Conservation (phyloP, 2,797 vertebrate genomes). For the Remorina albescens region DNA sequence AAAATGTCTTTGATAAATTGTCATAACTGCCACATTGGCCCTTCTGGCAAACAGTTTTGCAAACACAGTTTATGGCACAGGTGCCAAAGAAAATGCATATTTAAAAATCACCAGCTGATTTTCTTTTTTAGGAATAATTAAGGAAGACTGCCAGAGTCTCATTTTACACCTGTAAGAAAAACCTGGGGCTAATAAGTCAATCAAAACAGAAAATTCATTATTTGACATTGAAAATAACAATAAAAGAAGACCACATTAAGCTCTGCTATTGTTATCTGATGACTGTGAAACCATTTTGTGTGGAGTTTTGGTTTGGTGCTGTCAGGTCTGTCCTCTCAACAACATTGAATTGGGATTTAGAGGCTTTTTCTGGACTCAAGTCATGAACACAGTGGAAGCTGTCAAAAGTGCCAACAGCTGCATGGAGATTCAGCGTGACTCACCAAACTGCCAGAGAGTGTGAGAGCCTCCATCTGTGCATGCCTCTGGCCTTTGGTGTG, state of each 20-base stretch:
- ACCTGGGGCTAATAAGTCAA: constrained; percentile 23
- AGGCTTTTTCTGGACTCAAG: constrained; percentile 60
- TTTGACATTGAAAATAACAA: constrained; percentile 6
- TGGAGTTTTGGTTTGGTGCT: constrained; percentile 37
- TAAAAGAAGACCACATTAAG: constrained; percentile 23
- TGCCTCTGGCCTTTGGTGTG: constrained; percentile 39
- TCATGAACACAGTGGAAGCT: constrained; percentile 66
- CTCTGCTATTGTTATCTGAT: constrained; percentile 51
- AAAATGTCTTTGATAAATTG: constrained; percentile 17
- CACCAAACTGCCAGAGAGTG: constrained; percentile 38
- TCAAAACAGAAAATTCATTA: constrained; percentile 17
- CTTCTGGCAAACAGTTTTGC: constrained; percentile 10
- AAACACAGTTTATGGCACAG: constrained; percentile 14
- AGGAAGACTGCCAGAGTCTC: neutral
- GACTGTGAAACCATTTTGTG: constrained; percentile 39
- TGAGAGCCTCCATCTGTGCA: constrained; percentile 37
- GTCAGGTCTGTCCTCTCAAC: constrained; percentile 53
- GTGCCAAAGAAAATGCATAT: neutral
- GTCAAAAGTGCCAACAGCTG: constrained; percentile 70
- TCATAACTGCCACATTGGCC: constrained; percentile 19
- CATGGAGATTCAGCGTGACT: constrained; percentile 52
- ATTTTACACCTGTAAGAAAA: constrained; percentile 18
- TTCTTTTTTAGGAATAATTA: neutral
- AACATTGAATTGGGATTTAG: constrained; percentile 51
- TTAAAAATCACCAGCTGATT: neutral